Percentiles rank a stretch among this genome's conserved stretches.
Conservation (phyloP, 37 sponge, comb jelly and placozoan genomes). For the Eunapius fragilis region DNA sequence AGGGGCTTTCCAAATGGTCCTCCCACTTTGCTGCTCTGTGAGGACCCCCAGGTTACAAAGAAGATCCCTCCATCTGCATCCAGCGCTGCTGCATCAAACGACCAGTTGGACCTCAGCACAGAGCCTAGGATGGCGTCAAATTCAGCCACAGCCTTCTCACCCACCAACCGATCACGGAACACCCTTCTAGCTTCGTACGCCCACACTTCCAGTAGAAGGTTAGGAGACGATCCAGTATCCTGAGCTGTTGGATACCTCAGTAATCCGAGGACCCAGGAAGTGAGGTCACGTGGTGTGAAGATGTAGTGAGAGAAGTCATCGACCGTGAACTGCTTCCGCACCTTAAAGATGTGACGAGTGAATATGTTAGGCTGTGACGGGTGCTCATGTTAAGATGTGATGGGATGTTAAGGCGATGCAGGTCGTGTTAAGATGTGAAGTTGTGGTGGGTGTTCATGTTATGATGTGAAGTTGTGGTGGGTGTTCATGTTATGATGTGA, state of each 20-base stretch:
- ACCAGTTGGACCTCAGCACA: conserved; percentile 83
- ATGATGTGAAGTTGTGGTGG: no score
- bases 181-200: conserved; percentile 88
- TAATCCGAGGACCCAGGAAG: conserved; percentile 88
- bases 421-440: neutral
- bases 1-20: conserved; percentile 58
- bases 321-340: conserved; percentile 75
- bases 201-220: conserved; percentile 74
- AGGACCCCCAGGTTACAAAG: conserved; percentile 82
- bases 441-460: no score
- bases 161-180: conserved; percentile 87
- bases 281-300: conserved; percentile 96
- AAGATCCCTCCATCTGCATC: conserved; percentile 28
- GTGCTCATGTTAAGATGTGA: neutral
- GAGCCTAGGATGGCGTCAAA: conserved; percentile 77
- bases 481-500: no score
- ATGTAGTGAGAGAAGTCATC: conserved; percentile 91
- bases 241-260: conserved; percentile 69
- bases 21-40: conserved; percentile 1
- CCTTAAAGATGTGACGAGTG: conserved; percentile 24
- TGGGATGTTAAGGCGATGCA: neutral
- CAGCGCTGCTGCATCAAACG: conserved; percentile 22
- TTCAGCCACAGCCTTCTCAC: conserved; percentile 26
- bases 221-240: conserved; percentile 10
- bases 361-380: neutral